These are phyloP conservation scores for Oscheius onirici DNA, from an alignment of 2,888 invertebrate species.

Conservation along the genomic window DNA sequence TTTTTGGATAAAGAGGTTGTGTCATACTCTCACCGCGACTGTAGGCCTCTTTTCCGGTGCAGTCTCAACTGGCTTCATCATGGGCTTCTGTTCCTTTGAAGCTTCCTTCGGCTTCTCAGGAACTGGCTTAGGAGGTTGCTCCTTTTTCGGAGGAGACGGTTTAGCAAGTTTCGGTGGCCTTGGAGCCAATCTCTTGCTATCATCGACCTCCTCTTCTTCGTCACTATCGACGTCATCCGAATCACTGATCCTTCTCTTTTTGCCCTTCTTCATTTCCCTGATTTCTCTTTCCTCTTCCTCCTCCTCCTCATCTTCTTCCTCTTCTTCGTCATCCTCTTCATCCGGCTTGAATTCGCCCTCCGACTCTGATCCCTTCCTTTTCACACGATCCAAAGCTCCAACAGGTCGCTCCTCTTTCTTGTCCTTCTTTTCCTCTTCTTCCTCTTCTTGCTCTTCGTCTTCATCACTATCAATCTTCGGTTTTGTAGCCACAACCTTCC, in stretches of 20 bases:
- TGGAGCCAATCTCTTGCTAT: constrained; percentile 25
- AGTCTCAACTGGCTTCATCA: not conserved
- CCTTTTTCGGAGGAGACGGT: constrained; percentile 1
- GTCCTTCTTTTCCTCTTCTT: constrained; percentile 30
- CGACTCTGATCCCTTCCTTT: constrained; percentile 74
- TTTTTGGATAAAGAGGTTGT: too few relatives aligned
- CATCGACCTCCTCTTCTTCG: constrained; percentile 25
- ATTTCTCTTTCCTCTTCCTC: constrained; percentile 47
- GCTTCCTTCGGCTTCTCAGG: constrained; percentile 1
- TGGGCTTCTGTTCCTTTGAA: too few relatives aligned
- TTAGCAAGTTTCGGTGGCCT: constrained; percentile 8
- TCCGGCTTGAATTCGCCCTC: constrained; percentile 35
- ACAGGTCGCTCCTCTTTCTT: constrained; percentile 34
- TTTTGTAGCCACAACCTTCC: constrained; percentile 37
- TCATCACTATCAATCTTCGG: constrained; percentile 18
- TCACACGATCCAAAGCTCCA: constrained; percentile 31
- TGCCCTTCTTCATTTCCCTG: not conserved
- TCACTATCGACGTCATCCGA: constrained; percentile 5
- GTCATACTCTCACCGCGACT: not conserved
- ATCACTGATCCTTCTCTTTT: constrained; percentile 21
- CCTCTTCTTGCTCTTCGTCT: constrained; percentile 37
- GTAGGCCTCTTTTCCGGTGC: not conserved
- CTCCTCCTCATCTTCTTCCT: constrained; percentile 47
- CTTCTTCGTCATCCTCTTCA: constrained; percentile 37
- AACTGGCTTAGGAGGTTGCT: constrained; percentile 2